phyloP scores from a whole-genome alignment of 2,888 invertebrate genomes.

The Mesopsocus fuscifrons region DNA sequence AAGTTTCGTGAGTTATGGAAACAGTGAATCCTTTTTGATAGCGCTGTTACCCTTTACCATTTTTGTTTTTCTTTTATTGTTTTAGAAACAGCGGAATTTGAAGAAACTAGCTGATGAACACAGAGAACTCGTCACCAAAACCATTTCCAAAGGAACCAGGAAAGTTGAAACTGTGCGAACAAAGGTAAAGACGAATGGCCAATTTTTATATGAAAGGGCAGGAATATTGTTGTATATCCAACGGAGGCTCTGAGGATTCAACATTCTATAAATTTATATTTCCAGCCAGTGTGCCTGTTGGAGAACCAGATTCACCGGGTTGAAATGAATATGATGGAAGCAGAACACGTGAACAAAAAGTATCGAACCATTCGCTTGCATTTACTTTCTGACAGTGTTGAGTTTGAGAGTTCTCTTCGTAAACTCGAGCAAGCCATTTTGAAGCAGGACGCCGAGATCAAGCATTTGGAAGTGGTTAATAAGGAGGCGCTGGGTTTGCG shows the following conservation, averaged over 20 bases:
- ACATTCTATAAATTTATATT: constrained; percentile 1
- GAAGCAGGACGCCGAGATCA: constrained; percentile 54
- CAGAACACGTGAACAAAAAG: constrained; percentile 56
- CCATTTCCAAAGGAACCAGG: constrained; percentile 20
- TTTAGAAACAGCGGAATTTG: constrained; percentile 31
- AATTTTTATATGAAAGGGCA: too few relatives aligned
- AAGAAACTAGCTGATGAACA: constrained; percentile 22
- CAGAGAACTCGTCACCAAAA: constrained; percentile 21
- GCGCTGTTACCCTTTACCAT: too few relatives aligned
- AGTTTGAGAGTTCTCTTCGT: constrained; percentile 51
- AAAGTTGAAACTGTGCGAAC: constrained; percentile 2
- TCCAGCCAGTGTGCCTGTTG: constrained; percentile 33
- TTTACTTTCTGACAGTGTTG: constrained; percentile 47
- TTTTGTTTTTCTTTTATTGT: constrained; percentile 6
- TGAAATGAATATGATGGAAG: constrained; percentile 64
- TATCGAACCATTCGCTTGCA: constrained; percentile 47
- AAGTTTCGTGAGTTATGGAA: constrained; percentile 12
- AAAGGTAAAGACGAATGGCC: constrained; percentile 6
- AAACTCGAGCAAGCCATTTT: constrained; percentile 44
- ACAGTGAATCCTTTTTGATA: too few relatives aligned
- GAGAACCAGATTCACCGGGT: constrained; percentile 69
- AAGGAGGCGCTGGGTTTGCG: constrained; percentile 55
- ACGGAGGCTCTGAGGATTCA: too few relatives aligned
- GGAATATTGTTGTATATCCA: constrained; percentile 1
- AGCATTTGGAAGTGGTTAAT: constrained; percentile 52